phyloP scores from a whole-genome alignment of 2,797 vertebrate genomes.

The Borostomias antarcticus region DNA sequence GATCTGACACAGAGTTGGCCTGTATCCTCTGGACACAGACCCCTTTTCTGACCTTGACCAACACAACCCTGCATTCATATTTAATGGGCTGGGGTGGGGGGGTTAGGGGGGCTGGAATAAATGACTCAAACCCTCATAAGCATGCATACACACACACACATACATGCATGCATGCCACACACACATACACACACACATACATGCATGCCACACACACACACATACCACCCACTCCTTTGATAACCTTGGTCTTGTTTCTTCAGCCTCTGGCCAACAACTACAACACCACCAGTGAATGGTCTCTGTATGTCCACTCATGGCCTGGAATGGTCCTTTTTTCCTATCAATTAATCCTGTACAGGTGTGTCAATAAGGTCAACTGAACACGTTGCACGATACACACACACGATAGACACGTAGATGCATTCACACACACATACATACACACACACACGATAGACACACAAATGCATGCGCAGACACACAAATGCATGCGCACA shows the following conservation, averaged over 20 bases:
- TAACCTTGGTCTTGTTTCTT: constrained; percentile 57
- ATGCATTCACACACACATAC: constrained; percentile 4
- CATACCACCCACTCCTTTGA: constrained; percentile 59
- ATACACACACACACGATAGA: constrained; percentile 2
- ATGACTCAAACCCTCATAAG: constrained; percentile 19
- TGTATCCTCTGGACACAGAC: constrained; percentile 59
- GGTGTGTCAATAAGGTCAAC: constrained; percentile 7
- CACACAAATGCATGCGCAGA: neutral
- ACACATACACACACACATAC: neutral
- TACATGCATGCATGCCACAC: neutral
- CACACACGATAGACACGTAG: neutral
- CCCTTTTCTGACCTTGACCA: constrained; percentile 63
- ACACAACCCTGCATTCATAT: constrained; percentile 71
- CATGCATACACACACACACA: neutral
- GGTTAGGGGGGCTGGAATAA: too few relatives aligned
- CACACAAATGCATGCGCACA: neutral
- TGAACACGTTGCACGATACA: constrained; percentile 17
- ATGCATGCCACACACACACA: constrained; percentile 58
- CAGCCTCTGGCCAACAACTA: constrained; percentile 33
- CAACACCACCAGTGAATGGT: constrained; percentile 37
- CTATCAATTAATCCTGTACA: constrained; percentile 35
- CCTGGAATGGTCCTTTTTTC: constrained; percentile 25
- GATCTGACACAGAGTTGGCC: constrained; percentile 61
- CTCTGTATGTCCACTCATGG: constrained; percentile 10
- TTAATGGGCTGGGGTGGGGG: constrained; percentile 59